phyloP scores from a whole-genome alignment of 2,797 vertebrate genomes.

The Mormyrus proboscirostris region DNA sequence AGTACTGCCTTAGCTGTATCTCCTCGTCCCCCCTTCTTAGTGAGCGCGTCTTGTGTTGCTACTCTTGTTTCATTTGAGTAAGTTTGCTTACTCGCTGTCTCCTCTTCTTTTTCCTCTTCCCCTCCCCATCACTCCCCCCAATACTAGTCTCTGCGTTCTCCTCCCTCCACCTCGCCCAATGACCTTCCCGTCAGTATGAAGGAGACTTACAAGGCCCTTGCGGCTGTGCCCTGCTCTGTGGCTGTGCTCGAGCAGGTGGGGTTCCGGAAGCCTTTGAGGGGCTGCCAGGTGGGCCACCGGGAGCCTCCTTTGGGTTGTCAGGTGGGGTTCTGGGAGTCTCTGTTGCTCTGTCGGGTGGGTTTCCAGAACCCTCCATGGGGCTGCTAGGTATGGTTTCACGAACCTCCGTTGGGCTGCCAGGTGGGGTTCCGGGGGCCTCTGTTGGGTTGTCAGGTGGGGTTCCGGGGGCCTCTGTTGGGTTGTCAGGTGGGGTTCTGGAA shows the following conservation, averaged over 20 bases:
- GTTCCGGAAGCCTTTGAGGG: neutral
- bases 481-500: neutral
- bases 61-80: neutral
- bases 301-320: neutral
- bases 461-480: neutral
- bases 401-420: neutral
- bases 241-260: slow-evolving; percentile 40
- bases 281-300: neutral
- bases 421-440: neutral
- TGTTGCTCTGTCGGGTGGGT: neutral
- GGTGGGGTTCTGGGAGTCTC: neutral
- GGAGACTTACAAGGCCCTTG: slow-evolving; percentile 42
- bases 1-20: neutral
- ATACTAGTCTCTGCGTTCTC: slow-evolving; percentile 25
- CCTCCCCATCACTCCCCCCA: neutral
- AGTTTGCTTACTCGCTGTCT: slow-evolving; percentile 15
- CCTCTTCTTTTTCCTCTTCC: slow-evolving; percentile 41
- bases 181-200: slow-evolving; percentile 61
- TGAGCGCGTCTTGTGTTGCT: neutral
- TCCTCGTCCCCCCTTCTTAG: neutral
- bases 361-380: neutral
- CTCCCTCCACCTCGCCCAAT: slow-evolving; percentile 44
- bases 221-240: slow-evolving; percentile 58
- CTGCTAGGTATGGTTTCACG: neutral
- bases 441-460: neutral